Evolutionary conservation across 2,113 vertebrate species (phyloP).

Genomic region (Carassius gibelio): DNA sequence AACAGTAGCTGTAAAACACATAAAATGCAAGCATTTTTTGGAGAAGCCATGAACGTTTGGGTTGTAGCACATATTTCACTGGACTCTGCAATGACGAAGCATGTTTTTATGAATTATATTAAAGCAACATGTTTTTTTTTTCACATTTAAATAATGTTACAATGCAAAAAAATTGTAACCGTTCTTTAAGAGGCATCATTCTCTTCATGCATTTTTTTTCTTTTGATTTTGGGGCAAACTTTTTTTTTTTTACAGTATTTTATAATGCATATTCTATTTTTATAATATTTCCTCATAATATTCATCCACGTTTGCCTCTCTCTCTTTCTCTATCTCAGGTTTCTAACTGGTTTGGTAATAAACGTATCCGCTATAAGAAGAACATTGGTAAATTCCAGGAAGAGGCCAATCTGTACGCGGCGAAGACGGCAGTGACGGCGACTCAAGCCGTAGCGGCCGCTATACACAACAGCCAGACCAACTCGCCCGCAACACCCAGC

Average conservation of each 20-base stretch:
- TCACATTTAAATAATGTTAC: not conserved
- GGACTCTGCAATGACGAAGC: too few relatives aligned
- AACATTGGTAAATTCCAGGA: slow-evolving; percentile 91
- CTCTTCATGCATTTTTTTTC: too few relatives aligned
- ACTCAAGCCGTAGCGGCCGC: slow-evolving; percentile 84
- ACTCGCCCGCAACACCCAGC: slow-evolving; percentile 85
- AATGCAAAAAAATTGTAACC: not conserved
- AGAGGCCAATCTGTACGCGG: slow-evolving; percentile 88
- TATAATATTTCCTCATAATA: too few relatives aligned
- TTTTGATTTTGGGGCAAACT: not conserved
- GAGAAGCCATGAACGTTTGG: not conserved
- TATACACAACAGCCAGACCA: slow-evolving; percentile 69
- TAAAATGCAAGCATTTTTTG: not conserved
- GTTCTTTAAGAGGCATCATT: not conserved
- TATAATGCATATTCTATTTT: too few relatives aligned
- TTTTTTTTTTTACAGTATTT: too few relatives aligned
- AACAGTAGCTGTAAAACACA: not conserved
- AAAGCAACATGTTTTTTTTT: not conserved
- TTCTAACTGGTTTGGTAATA: slow-evolving; percentile 92
- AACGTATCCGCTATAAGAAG: slow-evolving; percentile 92
- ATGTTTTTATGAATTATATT: not conserved
- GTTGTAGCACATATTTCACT: not conserved
- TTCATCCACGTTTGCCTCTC: too few relatives aligned
- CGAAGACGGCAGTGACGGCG: slow-evolving; percentile 87
- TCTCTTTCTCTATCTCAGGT: slow-evolving; percentile 69